phyloP scores from a whole-genome alignment of 1,140 invertebrate genomes.

The Sycophila sp. region DNA sequence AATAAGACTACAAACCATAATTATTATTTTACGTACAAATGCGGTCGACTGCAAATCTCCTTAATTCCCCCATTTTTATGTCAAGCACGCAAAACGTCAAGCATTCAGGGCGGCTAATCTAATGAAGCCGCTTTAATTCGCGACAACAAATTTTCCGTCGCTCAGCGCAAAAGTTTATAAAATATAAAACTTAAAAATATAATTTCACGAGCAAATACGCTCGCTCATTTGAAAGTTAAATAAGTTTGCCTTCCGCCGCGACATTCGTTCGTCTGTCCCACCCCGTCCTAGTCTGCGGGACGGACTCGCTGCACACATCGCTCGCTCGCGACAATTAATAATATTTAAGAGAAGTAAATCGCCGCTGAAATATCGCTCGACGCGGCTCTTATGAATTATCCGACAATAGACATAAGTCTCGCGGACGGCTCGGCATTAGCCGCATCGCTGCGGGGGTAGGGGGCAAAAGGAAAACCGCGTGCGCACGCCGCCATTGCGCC shows the following conservation, averaged over 20 bases:
- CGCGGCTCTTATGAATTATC: constrained; percentile 17
- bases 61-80: too few relatives aligned
- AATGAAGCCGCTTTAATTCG: too few relatives aligned
- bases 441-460: neutral
- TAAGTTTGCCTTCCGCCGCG: neutral
- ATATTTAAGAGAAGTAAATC: constrained; percentile 31
- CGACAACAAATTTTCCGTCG: too few relatives aligned
- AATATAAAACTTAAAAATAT: neutral
- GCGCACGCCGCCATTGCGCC: neutral
- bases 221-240: constrained; percentile 29
- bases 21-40: too few relatives aligned
- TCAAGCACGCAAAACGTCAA: too few relatives aligned
- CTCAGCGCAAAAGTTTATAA: neutral
- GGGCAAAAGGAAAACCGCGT: neutral
- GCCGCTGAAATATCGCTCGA: constrained; percentile 27
- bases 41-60: too few relatives aligned
- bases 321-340: constrained; percentile 19
- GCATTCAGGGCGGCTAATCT: too few relatives aligned
- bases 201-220: constrained; percentile 13
- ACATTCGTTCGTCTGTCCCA: neutral
- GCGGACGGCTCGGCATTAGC: neutral
- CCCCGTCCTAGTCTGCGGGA: neutral
- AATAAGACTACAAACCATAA: too few relatives aligned
- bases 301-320: neutral
- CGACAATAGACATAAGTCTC: constrained; percentile 13